phyloP scores from a whole-genome alignment of 1,140 invertebrate species.

The Drosophila navojoa region DNA sequence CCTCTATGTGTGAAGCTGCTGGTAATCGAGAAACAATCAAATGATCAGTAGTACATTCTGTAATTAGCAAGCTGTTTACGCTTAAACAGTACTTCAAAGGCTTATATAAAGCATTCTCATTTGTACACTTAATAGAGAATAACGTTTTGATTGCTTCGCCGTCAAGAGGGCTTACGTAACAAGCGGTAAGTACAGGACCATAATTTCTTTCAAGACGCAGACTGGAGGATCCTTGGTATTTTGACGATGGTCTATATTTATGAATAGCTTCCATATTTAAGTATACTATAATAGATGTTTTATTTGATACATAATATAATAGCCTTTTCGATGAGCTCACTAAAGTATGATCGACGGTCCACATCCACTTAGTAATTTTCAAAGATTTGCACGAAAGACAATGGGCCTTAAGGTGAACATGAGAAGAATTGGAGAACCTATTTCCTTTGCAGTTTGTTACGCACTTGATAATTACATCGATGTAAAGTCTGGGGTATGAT shows the following conservation, averaged over 20 bases:
- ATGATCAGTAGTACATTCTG: slow-evolving; percentile 35
- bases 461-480: slow-evolving; percentile 44
- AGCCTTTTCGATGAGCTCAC: slow-evolving; percentile 32
- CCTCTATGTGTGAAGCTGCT: slow-evolving; percentile 10
- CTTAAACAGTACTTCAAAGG: slow-evolving; percentile 33
- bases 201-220: slow-evolving; percentile 33
- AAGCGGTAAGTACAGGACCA: slow-evolving; percentile 16
- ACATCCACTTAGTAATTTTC: slow-evolving; percentile 46
- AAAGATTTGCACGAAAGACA: slow-evolving; percentile 31
- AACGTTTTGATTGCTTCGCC: slow-evolving; percentile 26
- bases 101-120: slow-evolving; percentile 21
- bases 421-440: slow-evolving; percentile 22
- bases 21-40: slow-evolving; percentile 17
- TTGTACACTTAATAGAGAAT: slow-evolving; percentile 26
- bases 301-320: slow-evolving; percentile 17
- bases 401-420: slow-evolving; percentile 41
- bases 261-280: slow-evolving; percentile 28
- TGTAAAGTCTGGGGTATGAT: slow-evolving; percentile 22
- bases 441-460: slow-evolving; percentile 48
- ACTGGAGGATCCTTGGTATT: slow-evolving; percentile 21
- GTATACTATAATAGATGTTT: slow-evolving; percentile 9
- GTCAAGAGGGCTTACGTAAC: slow-evolving; percentile 24
- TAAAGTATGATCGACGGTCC: slow-evolving; percentile 15
- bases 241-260: not conserved
- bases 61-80: slow-evolving; percentile 17